phyloP scores from a whole-genome alignment of 2,113 vertebrate genomes.

The Saccopteryx bilineata region DNA sequence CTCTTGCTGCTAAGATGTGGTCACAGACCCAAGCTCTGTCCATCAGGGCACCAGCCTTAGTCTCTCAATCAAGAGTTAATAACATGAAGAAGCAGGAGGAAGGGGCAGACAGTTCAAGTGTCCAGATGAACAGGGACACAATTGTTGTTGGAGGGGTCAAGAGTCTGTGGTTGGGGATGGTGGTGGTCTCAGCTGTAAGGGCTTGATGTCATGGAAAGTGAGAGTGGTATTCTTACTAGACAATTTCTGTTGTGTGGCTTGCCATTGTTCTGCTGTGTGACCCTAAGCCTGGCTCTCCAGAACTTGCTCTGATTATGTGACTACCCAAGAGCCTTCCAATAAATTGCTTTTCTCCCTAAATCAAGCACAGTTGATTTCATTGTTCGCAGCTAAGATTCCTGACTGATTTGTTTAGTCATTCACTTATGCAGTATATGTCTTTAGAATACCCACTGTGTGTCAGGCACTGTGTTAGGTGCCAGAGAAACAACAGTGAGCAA shows the following conservation, averaged over 20 bases:
- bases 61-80: neutral
- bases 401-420: neutral
- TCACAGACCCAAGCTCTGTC: neutral
- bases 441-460: neutral
- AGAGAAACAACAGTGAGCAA: neutral
- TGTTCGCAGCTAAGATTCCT: neutral
- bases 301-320: neutral
- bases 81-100: neutral
- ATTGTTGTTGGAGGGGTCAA: neutral
- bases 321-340: too few species aligned
- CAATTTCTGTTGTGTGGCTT: neutral
- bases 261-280: neutral
- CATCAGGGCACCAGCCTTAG: neutral
- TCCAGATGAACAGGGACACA: neutral
- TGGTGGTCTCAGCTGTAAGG: neutral
- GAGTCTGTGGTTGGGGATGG: neutral
- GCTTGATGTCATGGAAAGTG: neutral
- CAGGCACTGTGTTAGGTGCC: neutral
- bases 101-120: neutral
- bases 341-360: neutral
- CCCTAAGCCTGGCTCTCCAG: neutral
- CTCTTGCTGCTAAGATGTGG: neutral
- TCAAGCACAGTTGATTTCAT: neutral
- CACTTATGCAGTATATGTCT: neutral
- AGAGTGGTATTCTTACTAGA: neutral